Evolutionary conservation across 2,888 invertebrate species (phyloP).

Genomic region (Ophioninae sp.): DNA sequence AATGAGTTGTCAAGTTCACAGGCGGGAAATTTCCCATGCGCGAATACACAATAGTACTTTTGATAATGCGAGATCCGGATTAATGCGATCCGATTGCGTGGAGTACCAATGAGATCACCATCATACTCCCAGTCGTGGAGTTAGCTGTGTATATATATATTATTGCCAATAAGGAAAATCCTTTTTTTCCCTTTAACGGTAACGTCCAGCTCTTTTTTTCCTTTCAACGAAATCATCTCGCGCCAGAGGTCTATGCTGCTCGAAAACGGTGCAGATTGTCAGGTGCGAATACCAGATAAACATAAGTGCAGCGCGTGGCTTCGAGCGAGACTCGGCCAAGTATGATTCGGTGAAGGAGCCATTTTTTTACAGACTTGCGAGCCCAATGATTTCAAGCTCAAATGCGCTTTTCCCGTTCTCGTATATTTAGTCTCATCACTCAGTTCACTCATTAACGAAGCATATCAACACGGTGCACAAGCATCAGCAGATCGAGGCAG

Average conservation of each 20-base stretch:
- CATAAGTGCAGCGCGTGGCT: not conserved
- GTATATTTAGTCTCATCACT: constrained; percentile 9
- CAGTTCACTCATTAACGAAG: constrained; percentile 36
- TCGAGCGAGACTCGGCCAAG: constrained; percentile 16
- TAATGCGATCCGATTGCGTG: too few relatives aligned
- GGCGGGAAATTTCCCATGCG: too few relatives aligned
- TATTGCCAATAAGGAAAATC: too few relatives aligned
- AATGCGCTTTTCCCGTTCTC: constrained; percentile 42
- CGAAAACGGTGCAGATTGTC: constrained; percentile 8
- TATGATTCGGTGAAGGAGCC: constrained; percentile 40
- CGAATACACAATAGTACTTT: too few relatives aligned
- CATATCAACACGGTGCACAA: constrained; percentile 41
- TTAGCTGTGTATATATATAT: too few relatives aligned
- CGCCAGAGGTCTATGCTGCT: not conserved
- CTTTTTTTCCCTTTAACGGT: too few relatives aligned
- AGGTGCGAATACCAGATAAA: constrained; percentile 18
- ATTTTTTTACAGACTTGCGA: constrained; percentile 8
- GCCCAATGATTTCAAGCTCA: constrained; percentile 46
- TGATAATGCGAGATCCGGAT: too few relatives aligned
- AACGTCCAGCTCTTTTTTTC: not conserved
- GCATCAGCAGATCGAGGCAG: constrained; percentile 11
- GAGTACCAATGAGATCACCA: too few relatives aligned
- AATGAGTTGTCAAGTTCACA: too few relatives aligned
- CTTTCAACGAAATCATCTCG: not conserved
- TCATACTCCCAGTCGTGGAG: too few relatives aligned